Base-by-base conservation (phyloP, 2,888 invertebrate species). In the Yponomeuta cagnagella region DNA sequence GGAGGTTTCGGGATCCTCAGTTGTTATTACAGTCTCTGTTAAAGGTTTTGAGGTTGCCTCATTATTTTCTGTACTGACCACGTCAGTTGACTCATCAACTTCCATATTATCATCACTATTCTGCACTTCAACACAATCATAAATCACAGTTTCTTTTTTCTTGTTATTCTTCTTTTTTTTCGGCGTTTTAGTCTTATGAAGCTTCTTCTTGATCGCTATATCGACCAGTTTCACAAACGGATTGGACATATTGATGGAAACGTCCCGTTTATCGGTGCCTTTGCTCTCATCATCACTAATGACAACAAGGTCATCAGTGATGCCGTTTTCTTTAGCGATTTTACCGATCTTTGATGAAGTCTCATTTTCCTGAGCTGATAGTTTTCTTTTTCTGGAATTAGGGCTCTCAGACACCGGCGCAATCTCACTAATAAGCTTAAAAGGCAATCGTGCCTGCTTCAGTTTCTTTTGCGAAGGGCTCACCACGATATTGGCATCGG, bases 371-470 rank as follows among this genome's bases (percentile, higher is more conserved):
- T 87, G 78, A 2, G 82, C 81, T 10, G 92, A 90, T 63, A 92
- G 80, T 76, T 93, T 93, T 70, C 93, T 85, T 74, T 93, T 93
- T 72, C 93, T 85, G 30, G 87, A 78, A 63, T 77, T 82, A 70
- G 87, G 78, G 73, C 78, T 75, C 69, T 79, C 80, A 66, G 86
- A 78, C 71, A 81, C 81, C 37, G 90, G 84, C 63, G 92, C 85
- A 69, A 79, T 82, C 78, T 90, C 90, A 73, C 92, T 88, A 70
- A 93, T 81, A 74, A 93, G 78, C 85, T 93, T 94, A 78, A 94
- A 94, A 74, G 94, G 94, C 74, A 94, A 87, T 75, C 94, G 90
- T 74, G 94, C 94, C 82, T 94, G 94, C 74, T 93, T 93, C 71
- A 94, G 81, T 78, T 94, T 94, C 79, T 94, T 94, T 79, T 89